These are phyloP conservation scores for Cydia strobilella DNA, from an alignment of 1,140 invertebrate species.

Conservation along the genomic window DNA sequence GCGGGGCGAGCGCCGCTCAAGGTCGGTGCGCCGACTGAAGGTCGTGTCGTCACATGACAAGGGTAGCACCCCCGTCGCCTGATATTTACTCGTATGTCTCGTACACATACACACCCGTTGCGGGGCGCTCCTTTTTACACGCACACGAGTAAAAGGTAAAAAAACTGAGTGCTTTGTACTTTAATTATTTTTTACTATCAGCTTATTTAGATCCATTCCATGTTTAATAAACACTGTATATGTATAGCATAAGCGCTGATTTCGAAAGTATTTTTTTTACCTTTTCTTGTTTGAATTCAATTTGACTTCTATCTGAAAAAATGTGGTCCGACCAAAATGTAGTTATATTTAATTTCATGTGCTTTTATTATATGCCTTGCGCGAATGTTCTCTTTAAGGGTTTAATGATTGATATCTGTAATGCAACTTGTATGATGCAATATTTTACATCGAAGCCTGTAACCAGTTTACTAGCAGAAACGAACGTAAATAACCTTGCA, in stretches of 20 bases:
- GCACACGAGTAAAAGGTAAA: not conserved
- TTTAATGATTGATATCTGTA: not conserved
- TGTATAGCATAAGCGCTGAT: too few species aligned
- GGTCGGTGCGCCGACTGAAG: conserved; percentile 78
- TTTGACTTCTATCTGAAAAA: not conserved
- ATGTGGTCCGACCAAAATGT: not conserved
- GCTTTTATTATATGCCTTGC: not conserved
- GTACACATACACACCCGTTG: conserved; percentile 4
- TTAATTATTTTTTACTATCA: too few species aligned
- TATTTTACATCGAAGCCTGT: not conserved
- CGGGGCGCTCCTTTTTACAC: not conserved
- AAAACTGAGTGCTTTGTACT: too few species aligned
- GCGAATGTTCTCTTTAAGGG: not conserved
- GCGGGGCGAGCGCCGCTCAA: conserved; percentile 74
- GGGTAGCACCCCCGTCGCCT: conserved; percentile 64
- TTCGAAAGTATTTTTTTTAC: too few species aligned
- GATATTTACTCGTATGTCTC: not conserved
- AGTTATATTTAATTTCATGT: not conserved
- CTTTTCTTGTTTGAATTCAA: too few species aligned
- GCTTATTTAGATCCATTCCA: too few species aligned
- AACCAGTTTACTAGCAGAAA: conserved; percentile 9
- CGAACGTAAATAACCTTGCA: conserved; percentile 14
- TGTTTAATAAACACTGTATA: too few species aligned
- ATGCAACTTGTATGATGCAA: conserved; percentile 1
- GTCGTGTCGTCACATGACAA: conserved; percentile 73